These are phyloP conservation scores for Crambe crambe DNA, from an alignment of 37 sponge, comb jelly and placozoan species.

Conservation along the genomic window DNA sequence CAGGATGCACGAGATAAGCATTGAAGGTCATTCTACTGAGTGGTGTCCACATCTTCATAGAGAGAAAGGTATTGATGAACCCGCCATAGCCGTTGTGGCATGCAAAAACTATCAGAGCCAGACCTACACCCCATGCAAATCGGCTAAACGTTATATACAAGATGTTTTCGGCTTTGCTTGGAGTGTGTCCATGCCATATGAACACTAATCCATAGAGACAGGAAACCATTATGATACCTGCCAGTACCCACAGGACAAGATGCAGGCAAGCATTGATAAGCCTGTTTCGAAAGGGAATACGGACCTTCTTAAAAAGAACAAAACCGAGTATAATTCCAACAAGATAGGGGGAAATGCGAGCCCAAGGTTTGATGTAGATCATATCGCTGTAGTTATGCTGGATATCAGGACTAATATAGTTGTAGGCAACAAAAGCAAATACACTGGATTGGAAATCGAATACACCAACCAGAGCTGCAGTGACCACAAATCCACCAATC, in stretches of 20 bases:
- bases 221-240: constrained; percentile 9
- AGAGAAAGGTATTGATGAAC: constrained; percentile 66
- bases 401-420: background rate
- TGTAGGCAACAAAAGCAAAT: background rate
- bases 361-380: constrained; percentile 73
- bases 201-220: constrained; percentile 65
- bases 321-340: constrained; percentile 85
- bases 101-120: constrained; percentile 65
- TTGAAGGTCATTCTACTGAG: constrained; percentile 83
- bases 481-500: constrained; percentile 8
- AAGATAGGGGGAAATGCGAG: constrained; percentile 72
- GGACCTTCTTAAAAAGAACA: constrained; percentile 49
- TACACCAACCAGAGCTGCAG: constrained; percentile 48
- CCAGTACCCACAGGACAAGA: constrained; percentile 20
- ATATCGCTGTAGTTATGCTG: background rate
- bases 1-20: constrained; percentile 87
- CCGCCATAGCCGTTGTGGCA: constrained; percentile 89
- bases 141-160: constrained; percentile 62
- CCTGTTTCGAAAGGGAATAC: background rate
- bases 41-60: constrained; percentile 87
- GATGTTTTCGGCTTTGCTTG: constrained; percentile 55
- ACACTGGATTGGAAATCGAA: constrained; percentile 35
- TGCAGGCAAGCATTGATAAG: constrained; percentile 19
- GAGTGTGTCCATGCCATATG: constrained; percentile 51
- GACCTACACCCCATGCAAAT: constrained; percentile 63